phyloP scores from a whole-genome alignment of 2,797 vertebrate species.

The Falco rusticolus region DNA sequence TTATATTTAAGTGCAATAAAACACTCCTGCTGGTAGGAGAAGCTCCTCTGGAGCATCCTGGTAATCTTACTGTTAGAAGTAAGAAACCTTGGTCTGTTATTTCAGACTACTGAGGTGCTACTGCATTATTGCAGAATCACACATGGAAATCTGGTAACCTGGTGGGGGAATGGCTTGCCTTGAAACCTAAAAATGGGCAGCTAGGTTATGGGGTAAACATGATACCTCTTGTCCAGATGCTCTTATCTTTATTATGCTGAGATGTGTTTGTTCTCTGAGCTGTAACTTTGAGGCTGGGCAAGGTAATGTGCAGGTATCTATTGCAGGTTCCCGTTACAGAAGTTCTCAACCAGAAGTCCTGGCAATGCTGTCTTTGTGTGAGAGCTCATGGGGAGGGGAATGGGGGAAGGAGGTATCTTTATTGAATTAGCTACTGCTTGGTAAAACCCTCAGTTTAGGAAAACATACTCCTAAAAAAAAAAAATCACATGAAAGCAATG shows the following conservation, averaged over 20 bases:
- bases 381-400: background rate
- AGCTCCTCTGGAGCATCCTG: background rate
- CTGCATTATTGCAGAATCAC: background rate
- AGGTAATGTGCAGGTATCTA: background rate
- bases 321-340: background rate
- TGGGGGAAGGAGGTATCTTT: background rate
- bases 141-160: background rate
- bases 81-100: background rate
- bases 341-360: background rate
- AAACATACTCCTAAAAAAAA: background rate
- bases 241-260: background rate
- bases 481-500: background rate
- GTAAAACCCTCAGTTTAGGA: background rate
- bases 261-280: background rate
- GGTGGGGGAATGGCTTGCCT: background rate
- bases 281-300: background rate
- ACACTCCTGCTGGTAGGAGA: background rate
- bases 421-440: background rate
- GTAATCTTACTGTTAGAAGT: background rate
- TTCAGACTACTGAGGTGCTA: background rate
- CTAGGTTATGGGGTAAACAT: background rate
- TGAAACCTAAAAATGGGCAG: background rate
- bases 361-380: slow-evolving; percentile 2
- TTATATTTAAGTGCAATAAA: background rate
- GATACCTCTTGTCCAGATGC: background rate